Evolutionary conservation across 2,113 vertebrate species (phyloP), one percentile per base, ranked within the genome.

Genomic region (Pedetes capensis): DNA sequence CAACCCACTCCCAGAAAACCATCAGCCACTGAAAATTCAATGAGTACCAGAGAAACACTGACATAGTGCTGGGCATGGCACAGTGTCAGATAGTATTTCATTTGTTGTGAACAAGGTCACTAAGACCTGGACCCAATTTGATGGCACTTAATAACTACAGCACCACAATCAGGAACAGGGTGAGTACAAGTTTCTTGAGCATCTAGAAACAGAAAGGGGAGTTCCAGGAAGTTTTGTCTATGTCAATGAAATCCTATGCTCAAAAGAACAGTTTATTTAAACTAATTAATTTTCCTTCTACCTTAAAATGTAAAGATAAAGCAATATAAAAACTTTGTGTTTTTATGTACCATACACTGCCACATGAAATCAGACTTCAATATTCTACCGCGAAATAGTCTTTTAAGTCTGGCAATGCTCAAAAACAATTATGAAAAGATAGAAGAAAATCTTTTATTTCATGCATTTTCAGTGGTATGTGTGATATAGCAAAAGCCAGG

Each of bases 391-490:
- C 23, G 89, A 87, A 91, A 96, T 34, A 96, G 87, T 64, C 66
- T 42, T 91, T 92, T 64, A 87, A 94, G 81, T 53, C 88, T 93
- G 82, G 59, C 53, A 49, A 95, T 95, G 95, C 71, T 95, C 92
- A 97, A 95, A 94, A 93, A 29, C 18, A 97, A 96, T 94, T 96
- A 96, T 97, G 96, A 97, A 98, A 97, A 78, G 94, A 97, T 97
- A 98, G 87, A 34, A 81, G 92, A 90, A 83, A 95, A 12, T 97
- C 92, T 91, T 97, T 98, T 98, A 97, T 97, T 98, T 97, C 79
- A 91, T 97, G 96, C 68, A 96, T 93, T 92, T 96, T 97, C 76
- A 95, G 85, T 83, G 6, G 42, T 97, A 96, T 86, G n/a, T 84
- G 39, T 96, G 91, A 97, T 96, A 97, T 90, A 98, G 81, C 63